Conservation (phyloP, 1,140 invertebrate species). For the Macrocentrus cingulum region DNA sequence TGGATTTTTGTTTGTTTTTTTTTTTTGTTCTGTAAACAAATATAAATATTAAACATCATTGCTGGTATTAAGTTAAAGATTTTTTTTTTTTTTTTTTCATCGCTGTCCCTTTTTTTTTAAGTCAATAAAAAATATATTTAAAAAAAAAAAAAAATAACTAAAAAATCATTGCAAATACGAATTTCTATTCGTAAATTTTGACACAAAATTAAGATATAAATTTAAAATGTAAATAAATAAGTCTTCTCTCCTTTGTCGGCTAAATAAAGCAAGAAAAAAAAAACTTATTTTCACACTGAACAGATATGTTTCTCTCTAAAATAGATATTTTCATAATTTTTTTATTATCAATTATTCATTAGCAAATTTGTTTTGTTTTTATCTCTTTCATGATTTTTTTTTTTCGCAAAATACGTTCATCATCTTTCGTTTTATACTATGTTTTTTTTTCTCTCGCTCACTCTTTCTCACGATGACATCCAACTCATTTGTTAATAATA, state of each 20-base stretch:
- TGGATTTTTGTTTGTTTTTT: no score
- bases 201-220: not conserved
- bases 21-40: no score
- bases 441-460: slow-evolving; percentile 31
- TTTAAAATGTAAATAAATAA: slow-evolving; percentile 7
- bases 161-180: no score
- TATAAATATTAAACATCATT: no score
- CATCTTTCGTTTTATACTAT: not conserved
- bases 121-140: no score
- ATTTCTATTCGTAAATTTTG: no score
- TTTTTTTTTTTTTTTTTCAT: no score
- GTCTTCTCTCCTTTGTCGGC: no score
- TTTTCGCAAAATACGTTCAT: slow-evolving; percentile 18
- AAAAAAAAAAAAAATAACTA: no score
- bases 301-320: slow-evolving; percentile 46
- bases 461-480: slow-evolving; percentile 7
- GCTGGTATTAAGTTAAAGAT: no score
- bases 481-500: slow-evolving; percentile 32
- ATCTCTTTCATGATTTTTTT: slow-evolving; percentile 34
- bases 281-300: slow-evolving; percentile 33
- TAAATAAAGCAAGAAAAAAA: slow-evolving; percentile 27
- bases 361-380: slow-evolving; percentile 18
- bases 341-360: slow-evolving; percentile 36
- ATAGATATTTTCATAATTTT: slow-evolving; percentile 40
- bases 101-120: no score